A percentile compares a stretch with the other conserved stretches of the same genome.
Evolutionary conservation across 2,888 invertebrate genomes (phyloP).

Genomic region (Calephelis perditalis): DNA sequence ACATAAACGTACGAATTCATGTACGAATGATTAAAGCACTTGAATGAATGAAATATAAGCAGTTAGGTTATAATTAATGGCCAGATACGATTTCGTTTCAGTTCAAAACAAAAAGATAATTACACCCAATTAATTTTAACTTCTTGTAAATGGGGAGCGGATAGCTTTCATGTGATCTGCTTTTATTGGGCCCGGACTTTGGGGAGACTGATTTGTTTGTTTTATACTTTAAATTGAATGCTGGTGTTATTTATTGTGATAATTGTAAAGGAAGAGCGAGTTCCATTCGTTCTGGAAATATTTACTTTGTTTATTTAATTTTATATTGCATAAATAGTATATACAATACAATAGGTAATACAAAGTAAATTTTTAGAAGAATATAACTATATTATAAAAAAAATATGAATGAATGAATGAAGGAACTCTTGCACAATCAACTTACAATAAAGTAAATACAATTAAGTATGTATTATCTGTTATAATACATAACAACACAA

Average conservation of each 20-base stretch:
- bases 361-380: too few relatives aligned
- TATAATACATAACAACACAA: too few relatives aligned
- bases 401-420: too few relatives aligned
- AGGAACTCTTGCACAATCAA: too few relatives aligned
- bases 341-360: too few relatives aligned
- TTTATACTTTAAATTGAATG: conserved; percentile 45
- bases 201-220: conserved; percentile 53
- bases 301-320: too few relatives aligned
- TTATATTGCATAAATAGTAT: too few relatives aligned
- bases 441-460: too few relatives aligned
- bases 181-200: conserved; percentile 54
- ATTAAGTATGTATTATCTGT: too few relatives aligned
- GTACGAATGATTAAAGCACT: background rate
- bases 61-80: conserved; percentile 58
- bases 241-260: conserved; percentile 31
- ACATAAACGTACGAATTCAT: background rate
- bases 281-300: too few relatives aligned
- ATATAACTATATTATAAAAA: too few relatives aligned
- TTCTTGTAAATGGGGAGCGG: conserved; percentile 55
- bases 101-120: conserved; percentile 70
- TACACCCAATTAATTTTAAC: conserved; percentile 67
- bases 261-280: too few relatives aligned
- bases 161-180: conserved; percentile 37
- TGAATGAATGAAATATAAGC: conserved; percentile 15
- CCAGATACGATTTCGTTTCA: conserved; percentile 52